Conservation (phyloP, 2,797 vertebrate species). For the Lepidocolaptes lacrymiger region DNA sequence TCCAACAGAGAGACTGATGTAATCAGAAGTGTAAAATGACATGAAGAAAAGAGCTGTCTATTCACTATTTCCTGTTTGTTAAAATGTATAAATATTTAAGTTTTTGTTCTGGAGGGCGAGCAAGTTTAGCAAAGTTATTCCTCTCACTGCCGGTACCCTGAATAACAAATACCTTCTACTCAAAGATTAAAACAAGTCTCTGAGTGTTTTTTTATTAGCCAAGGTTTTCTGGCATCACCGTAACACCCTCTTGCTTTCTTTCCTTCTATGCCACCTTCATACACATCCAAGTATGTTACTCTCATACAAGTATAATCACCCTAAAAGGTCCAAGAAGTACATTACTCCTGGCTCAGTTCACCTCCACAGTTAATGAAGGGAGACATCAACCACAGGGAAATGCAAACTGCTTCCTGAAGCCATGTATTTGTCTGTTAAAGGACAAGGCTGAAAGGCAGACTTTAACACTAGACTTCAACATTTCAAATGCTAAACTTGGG, state of each 20-base stretch:
- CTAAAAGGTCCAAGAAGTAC: neutral
- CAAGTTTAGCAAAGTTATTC: too few species aligned
- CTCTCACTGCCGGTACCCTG: too few species aligned
- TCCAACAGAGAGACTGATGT: too few species aligned
- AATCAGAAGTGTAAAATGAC: too few species aligned
- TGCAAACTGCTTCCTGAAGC: neutral
- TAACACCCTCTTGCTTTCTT: neutral
- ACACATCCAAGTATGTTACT: rapidly evolving
- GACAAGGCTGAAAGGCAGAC: neutral
- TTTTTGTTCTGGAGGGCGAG: too few species aligned
- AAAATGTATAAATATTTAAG: too few species aligned
- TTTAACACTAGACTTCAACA: neutral
- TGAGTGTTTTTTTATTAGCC: too few species aligned
- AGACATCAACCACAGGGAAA: neutral
- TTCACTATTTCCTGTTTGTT: too few species aligned
- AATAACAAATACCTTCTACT: too few species aligned
- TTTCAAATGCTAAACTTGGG: neutral
- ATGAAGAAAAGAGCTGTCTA: too few species aligned
- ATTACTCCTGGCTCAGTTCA: neutral
- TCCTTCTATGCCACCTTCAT: neutral
- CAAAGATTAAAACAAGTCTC: too few species aligned
- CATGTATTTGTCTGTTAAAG: neutral
- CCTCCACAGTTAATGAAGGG: neutral
- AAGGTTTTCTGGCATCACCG: too few species aligned
- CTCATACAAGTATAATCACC: rapidly evolving